Evolutionary conservation across 2,113 vertebrate species (phyloP).

Genomic region (Sinosuthora webbiana): DNA sequence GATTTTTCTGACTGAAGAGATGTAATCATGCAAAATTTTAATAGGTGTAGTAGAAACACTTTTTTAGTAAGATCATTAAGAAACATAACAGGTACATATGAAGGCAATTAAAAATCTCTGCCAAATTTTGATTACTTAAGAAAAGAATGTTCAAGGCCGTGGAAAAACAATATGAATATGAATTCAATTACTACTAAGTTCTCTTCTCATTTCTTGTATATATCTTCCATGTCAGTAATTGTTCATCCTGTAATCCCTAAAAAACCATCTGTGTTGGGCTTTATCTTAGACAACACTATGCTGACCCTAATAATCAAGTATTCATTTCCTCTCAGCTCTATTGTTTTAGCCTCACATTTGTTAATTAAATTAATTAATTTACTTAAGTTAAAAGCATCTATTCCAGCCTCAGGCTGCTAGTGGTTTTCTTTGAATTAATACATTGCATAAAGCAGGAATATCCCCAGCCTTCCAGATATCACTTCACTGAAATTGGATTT

Average conservation of each 20-base stretch:
- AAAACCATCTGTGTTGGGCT: neutral
- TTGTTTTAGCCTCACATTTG: neutral
- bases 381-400: neutral
- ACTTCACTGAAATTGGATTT: neutral
- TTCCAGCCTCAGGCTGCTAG: neutral
- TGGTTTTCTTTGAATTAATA: neutral
- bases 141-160: neutral
- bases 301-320: neutral
- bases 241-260: neutral
- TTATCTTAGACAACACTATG: neutral
- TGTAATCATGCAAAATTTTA: neutral
- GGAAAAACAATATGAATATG: neutral
- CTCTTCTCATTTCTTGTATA: neutral
- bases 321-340: neutral
- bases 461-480: neutral
- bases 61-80: neutral
- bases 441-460: neutral
- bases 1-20: neutral
- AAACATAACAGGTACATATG: neutral
- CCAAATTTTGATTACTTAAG: neutral
- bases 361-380: neutral
- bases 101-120: neutral
- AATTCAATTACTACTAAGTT: neutral
- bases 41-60: neutral
- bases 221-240: neutral